Conservation (phyloP, 2,113 vertebrate genomes). For the Danio rerio region GRCz12tu NC_133183.1:19017501-19018000, state of each 20-base stretch:
- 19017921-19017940: constrained; percentile 28
- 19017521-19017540: neutral
- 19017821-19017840: constrained; percentile 25
- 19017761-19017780: constrained; percentile 30
- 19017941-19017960: constrained; percentile 1
- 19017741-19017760: neutral
- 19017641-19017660: neutral
- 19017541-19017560: constrained; percentile 27
- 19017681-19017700: neutral
- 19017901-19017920: constrained; percentile 60
- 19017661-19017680: neutral
- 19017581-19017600: constrained; percentile 40
- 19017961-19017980: constrained; percentile 19
- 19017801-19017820: constrained; percentile 35
- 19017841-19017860: constrained; percentile 3
- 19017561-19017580: constrained; percentile 42
- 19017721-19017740: neutral
- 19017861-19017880: neutral
- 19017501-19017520: neutral
- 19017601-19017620: constrained; percentile 24
- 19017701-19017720: constrained; percentile 23
- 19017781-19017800: constrained; percentile 20
- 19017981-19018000: constrained; percentile 17
- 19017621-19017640: constrained; percentile 15
- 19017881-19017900: constrained; percentile 19